Base-by-base conservation (phyloP, 2,797 vertebrate species). In the Eidolon dupreanum region DNA sequence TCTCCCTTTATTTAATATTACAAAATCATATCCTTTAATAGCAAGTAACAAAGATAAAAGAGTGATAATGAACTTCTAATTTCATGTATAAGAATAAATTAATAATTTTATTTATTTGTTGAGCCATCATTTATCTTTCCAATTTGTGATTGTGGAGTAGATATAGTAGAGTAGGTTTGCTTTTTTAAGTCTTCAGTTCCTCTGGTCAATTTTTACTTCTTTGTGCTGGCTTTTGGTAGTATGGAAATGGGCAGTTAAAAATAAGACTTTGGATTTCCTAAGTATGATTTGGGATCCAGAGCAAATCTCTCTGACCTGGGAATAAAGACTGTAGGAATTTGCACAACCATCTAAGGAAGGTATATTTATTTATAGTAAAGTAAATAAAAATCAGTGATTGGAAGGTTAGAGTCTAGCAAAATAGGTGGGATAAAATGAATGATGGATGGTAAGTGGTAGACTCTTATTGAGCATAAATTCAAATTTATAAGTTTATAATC, bases 151-250 rank as follows among this genome's bases (percentile, higher is more conserved):
- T 96, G 17, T 88, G 77, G 10, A 90, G 24, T 84, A 83, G 24
- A 93, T 31, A 20, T 79, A 68, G 38, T n/a, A 0, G 31, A 88
- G 16, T 71, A 75, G 57, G 8, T 63, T 51, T 81, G 55, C 41
- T 71, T 90, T 96, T 65, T 71, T 94, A 88, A 81, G 41, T 28
- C 6, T 89, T 93, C 51, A 92, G 57, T 38, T 55, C 10, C 26
- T 75, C n/a, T 38, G 79, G 41, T 95, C 26, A 75, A 15, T 15
- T 65, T 86, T 93, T 73, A 96, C 17, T 92, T 94, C 36, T 70
- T 88, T 65, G 13, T 85, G 46, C 22, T 71, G 6, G 61, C 19
- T 93, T 82, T 87, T 92, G 51, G 20, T 43, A 71, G 77, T 49
- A 82, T 57, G 28, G 71, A 88, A 82, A 85, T 81, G 26, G 41